Percentiles rank a stretch among this genome's conserved stretches.
phyloP scores from a whole-genome alignment of 64 coral and sea anemone genomes.

The Astreopora myriophthalma region DNA sequence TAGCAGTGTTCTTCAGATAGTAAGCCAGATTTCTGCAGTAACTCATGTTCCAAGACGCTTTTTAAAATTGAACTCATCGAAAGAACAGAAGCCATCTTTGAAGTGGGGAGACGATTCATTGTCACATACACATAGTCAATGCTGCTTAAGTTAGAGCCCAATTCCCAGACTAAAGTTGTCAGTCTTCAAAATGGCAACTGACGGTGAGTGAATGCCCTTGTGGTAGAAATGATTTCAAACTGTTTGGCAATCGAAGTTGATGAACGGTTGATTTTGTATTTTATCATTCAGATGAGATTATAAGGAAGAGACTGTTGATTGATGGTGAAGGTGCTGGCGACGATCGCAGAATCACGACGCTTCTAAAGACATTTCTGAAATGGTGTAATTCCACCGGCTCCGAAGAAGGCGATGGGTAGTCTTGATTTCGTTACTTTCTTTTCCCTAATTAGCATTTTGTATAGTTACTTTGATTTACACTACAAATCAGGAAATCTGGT shows the following conservation, averaged over 20 bases:
- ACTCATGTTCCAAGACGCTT: not conserved
- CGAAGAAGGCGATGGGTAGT: slow-evolving; percentile 84
- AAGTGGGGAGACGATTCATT: not conserved
- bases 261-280: not conserved
- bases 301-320: slow-evolving; percentile 86
- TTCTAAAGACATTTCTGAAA: slow-evolving; percentile 92
- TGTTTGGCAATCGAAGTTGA: not conserved
- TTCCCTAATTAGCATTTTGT: not conserved
- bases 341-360: slow-evolving; percentile 85
- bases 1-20: not conserved
- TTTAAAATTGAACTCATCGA: not conserved
- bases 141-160: not conserved
- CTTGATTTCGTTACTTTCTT: not conserved
- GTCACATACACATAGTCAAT: not conserved
- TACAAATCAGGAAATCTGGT: not conserved
- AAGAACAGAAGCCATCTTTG: not conserved
- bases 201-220: slow-evolving; percentile 51
- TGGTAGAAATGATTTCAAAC: not conserved
- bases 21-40: not conserved
- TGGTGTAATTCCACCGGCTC: slow-evolving; percentile 76
- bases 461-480: too few species aligned
- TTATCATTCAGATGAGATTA: slow-evolving; percentile 82
- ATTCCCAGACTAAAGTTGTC: not conserved
- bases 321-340: slow-evolving; percentile 97
- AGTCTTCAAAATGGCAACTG: slow-evolving; percentile 74